Evolutionary conservation across 2,888 invertebrate genomes (phyloP).

Genomic region (Diplolepis rosae): DNA sequence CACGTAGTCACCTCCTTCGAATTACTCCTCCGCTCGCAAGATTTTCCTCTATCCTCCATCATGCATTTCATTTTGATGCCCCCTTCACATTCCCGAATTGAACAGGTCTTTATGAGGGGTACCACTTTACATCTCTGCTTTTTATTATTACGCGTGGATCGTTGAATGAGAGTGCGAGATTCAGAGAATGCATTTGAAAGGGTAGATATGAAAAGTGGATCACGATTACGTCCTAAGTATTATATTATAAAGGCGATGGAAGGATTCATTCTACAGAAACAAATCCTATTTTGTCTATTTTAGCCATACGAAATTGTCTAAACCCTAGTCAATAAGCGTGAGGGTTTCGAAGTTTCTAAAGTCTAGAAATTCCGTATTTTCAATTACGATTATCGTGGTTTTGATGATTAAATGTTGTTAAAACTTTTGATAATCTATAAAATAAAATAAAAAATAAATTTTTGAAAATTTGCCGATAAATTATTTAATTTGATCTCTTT

Average conservation of each 20-base stretch:
- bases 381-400: too few relatives aligned
- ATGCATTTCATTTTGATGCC: slow-evolving; percentile 64
- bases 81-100: slow-evolving; percentile 62
- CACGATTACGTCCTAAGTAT: slow-evolving; percentile 51
- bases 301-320: too few relatives aligned
- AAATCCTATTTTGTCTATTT: too few relatives aligned
- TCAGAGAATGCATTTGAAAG: slow-evolving; percentile 39
- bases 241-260: slow-evolving; percentile 65
- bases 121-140: slow-evolving; percentile 65
- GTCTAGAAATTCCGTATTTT: too few relatives aligned
- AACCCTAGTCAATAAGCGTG: too few relatives aligned
- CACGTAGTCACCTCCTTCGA: slow-evolving; percentile 39
- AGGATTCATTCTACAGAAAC: not conserved
- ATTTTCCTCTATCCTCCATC: slow-evolving; percentile 37
- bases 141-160: slow-evolving; percentile 69
- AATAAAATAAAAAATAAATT: too few relatives aligned
- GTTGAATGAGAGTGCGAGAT: slow-evolving; percentile 49
- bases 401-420: too few relatives aligned
- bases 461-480: too few relatives aligned
- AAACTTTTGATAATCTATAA: too few relatives aligned
- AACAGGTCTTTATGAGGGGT: slow-evolving; percentile 67
- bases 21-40: slow-evolving; percentile 30
- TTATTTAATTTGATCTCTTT: too few relatives aligned
- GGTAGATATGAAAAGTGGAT: slow-evolving; percentile 49
- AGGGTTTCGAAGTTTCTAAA: too few relatives aligned